Evolutionary conservation across 2,113 vertebrate genomes (phyloP).

Genomic region (Naja naja): DNA sequence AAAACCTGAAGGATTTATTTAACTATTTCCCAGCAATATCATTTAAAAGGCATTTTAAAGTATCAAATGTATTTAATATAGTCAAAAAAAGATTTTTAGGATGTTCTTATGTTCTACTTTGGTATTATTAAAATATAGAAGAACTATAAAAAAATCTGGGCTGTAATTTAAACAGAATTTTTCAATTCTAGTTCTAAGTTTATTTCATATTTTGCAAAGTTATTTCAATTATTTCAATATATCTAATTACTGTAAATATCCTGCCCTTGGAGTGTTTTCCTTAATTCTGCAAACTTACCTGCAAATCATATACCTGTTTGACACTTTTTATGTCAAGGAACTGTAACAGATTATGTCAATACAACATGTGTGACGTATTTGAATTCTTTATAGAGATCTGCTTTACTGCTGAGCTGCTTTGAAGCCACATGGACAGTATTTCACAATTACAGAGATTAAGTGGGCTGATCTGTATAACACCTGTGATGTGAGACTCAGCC

Average conservation of each 20-base stretch:
- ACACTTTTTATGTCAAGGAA: constrained; percentile 18
- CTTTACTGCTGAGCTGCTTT: background rate
- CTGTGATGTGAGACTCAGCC: background rate
- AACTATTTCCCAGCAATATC: background rate
- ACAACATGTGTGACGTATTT: background rate
- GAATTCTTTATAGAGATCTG: background rate
- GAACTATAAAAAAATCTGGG: constrained; percentile 23
- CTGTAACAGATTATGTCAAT: constrained; percentile 10
- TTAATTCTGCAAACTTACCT: constrained; percentile 25
- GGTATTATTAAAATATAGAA: constrained; percentile 54
- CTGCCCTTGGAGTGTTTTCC: background rate
- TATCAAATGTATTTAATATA: constrained; percentile 32
- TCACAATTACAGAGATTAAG: background rate
- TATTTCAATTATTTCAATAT: constrained; percentile 44
- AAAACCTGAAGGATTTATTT: constrained; percentile 34
- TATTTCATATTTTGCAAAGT: constrained; percentile 42
- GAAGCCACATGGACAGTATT: background rate
- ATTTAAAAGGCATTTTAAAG: constrained; percentile 33
- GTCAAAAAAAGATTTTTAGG: constrained; percentile 10
- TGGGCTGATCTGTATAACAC: background rate
- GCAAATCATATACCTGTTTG: constrained; percentile 33
- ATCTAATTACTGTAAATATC: constrained; percentile 22
- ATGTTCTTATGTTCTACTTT: background rate
- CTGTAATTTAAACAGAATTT: constrained; percentile 26
- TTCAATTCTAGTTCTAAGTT: constrained; percentile 34